Percentiles rank a stretch among this genome's conserved stretches.
These are phyloP conservation scores for Crossocerus cetratus DNA, from an alignment of 2,888 invertebrate species.

Conservation along the genomic window DNA sequence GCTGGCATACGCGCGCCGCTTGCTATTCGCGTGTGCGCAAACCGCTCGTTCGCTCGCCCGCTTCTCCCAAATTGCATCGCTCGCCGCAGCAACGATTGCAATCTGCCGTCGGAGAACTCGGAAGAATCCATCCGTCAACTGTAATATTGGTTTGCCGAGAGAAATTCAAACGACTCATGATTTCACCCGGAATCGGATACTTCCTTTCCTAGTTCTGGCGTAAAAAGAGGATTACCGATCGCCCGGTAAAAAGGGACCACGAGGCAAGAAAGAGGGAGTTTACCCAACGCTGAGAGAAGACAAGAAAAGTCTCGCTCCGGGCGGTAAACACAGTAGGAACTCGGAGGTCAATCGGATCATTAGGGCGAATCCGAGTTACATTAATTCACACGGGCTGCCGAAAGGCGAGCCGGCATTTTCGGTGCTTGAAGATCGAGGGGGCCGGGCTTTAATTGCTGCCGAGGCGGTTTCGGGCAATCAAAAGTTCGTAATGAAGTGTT, in stretches of 20 bases:
- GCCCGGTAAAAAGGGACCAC: conserved; percentile 17
- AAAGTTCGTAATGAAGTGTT: conserved; percentile 62
- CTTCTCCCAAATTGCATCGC: too few relatives aligned
- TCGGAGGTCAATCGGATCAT: background rate
- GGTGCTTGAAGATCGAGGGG: conserved; percentile 7
- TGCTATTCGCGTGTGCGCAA: too few relatives aligned
- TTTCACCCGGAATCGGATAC: too few relatives aligned
- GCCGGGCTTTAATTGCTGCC: conserved; percentile 53
- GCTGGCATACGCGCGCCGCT: background rate
- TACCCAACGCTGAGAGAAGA: too few relatives aligned
- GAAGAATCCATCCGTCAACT: too few relatives aligned
- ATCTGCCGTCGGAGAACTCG: too few relatives aligned
- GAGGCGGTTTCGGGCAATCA: conserved; percentile 52
- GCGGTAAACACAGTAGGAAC: background rate
- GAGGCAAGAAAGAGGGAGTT: background rate
- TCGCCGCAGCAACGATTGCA: too few relatives aligned
- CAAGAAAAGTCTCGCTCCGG: background rate
- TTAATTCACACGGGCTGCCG: conserved; percentile 2
- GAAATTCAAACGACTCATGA: too few relatives aligned
- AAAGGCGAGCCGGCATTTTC: background rate
- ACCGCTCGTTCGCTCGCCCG: too few relatives aligned
- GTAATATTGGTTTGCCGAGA: too few relatives aligned
- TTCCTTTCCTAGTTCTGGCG: too few relatives aligned
- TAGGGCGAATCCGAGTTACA: background rate
- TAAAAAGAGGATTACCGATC: conserved; percentile 10